phyloP scores from a whole-genome alignment of 1,140 invertebrate species.

The Venustaconcha ellipsiformis region DNA sequence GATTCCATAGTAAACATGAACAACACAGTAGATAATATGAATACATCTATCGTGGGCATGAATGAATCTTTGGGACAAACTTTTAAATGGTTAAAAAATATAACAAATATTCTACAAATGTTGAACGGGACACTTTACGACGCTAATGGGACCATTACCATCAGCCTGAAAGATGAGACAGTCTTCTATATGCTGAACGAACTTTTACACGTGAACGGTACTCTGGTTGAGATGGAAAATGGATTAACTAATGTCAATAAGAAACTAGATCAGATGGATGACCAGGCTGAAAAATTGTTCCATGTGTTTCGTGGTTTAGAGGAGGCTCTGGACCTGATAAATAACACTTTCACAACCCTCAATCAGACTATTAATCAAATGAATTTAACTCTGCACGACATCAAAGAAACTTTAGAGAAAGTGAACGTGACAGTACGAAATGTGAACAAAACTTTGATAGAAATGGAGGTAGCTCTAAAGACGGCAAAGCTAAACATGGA shows the following conservation, averaged over 20 bases:
- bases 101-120: constrained; percentile 11
- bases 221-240: constrained; percentile 18
- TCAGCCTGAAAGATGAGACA: constrained; percentile 15
- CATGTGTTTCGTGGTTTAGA: no score
- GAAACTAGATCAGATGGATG: constrained; percentile 11
- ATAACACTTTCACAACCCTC: background rate
- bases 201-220: constrained; percentile 28
- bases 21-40: no score
- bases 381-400: constrained; percentile 10
- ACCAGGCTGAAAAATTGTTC: background rate
- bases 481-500: background rate
- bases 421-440: constrained; percentile 18
- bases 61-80: no score
- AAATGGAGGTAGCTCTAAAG: constrained; percentile 8
- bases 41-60: no score
- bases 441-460: constrained; percentile 4
- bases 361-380: constrained; percentile 18
- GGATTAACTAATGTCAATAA: constrained; percentile 27
- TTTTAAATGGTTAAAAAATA: background rate
- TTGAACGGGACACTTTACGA: constrained; percentile 9
- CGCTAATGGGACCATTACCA: constrained; percentile 1
- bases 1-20: no score
- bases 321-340: background rate
- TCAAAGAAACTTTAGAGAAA: constrained; percentile 11
- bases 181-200: constrained; percentile 20